Base-by-base conservation (phyloP, 1,140 invertebrate genomes). In the Zaprionus tsacasi region DNA sequence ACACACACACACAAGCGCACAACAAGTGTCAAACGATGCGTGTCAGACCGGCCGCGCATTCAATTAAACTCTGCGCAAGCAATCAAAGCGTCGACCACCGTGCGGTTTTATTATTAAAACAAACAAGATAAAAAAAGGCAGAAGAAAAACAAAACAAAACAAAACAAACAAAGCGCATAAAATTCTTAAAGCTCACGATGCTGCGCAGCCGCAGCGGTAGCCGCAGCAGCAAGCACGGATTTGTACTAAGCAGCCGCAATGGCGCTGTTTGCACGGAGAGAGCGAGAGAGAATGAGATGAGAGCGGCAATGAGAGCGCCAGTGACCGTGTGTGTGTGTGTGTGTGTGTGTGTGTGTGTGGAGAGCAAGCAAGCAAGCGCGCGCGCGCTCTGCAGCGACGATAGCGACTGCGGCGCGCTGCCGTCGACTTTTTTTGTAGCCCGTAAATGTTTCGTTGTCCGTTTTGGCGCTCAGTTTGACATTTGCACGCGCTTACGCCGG, bases 401-500 rank as follows among this genome's bases (percentile, higher is more conserved):
- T 21, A 21, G 58, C 36, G 35, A 54, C 43, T 40, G 45, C 40
- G 25, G 25, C 15, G 30, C 33, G 30, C 33, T 27, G 45, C 21
- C 13, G 58, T 60, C 40, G 7, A 33, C 25, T 30, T 48, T 15
- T 30, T 48, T 15, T 67, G 60, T 15, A 27, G 43, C 40, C 40
- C 52, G 61, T 66, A 61, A 60, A 61, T 57, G 73, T 69, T 83
- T 80, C 54, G 73, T 55, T 71, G 54, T 70, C 67, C 79, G 72
- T 55, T 82, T 82, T 87, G 82, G 83, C 73, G 83, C 83, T 88
- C 85, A 88, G 83, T 88, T 88, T 83, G 80, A 89, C 83, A 80
- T 76, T 89, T 75, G 85, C 78, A 88, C 74, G 85, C 80, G 83
- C 74, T 88, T 81, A 88, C 85, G 85, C 83, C 83, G 83, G 82